Evolutionary conservation across 2,113 vertebrate genomes (phyloP), one percentile per base, ranked within the genome.

Genomic region (Echinops telfairi): DNA sequence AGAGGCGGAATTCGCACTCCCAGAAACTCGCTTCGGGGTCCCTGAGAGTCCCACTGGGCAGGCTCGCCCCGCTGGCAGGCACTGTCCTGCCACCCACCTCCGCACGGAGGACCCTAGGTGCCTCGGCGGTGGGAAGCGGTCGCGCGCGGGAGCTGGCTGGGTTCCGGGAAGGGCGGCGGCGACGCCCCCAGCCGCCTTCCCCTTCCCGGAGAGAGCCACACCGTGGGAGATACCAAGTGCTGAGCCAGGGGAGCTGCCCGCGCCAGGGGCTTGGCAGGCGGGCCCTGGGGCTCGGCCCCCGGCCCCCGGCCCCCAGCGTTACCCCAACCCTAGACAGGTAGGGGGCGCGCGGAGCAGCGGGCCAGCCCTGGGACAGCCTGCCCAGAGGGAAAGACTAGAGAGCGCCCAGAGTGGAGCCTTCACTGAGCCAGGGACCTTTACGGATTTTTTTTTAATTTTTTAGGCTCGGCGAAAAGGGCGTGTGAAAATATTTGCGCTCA

Each of bases 191-290:
- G 47, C 89, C 53, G 78, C 91, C 89, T 89, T 91, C 89, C 93
- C 85, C 60, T 96, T 91, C 70, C 82, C 47, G 23, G 85, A 87
- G 16, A 87, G 88, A 95, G 83, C 85, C 14, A 88, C 78, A 97
- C 87, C 19, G 19, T 85, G 97, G 97, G 95, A 97, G 91, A 97
- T 95, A 96, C 96, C 97, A 95, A 95, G 80, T 97, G 79, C 79
- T 6, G 60, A 93, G 93, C 79, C 91, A 94, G 95, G 96, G 96
- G 96, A 97, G 95, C 85, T 29, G 62, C 89, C 79, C 58, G 73
- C 89, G 86, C 68, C 84, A 58, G 9, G 79, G 86, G 83, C 47
- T 12, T 53, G 47, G 47, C 47, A 53, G 47, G 47, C 47, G 12
- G 47, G 47, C 47, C 3, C 3, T 4, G 40, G 85, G 83, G 83